A percentile compares a stretch with the other conserved stretches of the same genome.
phyloP scores from a whole-genome alignment of 2,888 invertebrate species.

The Argynnis bischoffii region DNA sequence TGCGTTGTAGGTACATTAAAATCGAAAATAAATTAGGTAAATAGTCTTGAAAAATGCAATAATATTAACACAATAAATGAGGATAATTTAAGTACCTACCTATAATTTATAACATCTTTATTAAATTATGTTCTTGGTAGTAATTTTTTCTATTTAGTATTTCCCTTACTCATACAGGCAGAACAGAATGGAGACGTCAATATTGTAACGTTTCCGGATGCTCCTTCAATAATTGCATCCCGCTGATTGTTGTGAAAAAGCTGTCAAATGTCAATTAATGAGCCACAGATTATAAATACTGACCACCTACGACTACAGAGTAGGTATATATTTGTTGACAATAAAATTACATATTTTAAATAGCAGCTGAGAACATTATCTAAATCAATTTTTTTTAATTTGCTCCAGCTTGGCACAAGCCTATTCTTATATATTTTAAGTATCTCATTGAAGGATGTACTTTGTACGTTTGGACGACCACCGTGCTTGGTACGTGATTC shows the following conservation, averaged over 20 bases:
- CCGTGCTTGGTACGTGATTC: conserved; percentile 64
- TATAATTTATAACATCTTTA: no score
- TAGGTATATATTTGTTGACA: conserved; percentile 49
- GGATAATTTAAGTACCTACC: no score
- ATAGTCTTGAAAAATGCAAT: no score
- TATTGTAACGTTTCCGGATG: conserved; percentile 64
- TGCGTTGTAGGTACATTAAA: no score
- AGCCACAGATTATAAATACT: conserved; percentile 54
- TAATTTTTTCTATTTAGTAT: not conserved
- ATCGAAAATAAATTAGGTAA: no score
- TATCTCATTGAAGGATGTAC: conserved; percentile 26
- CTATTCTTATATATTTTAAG: conserved; percentile 16
- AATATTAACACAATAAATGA: no score
- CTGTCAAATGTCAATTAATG: conserved; percentile 72
- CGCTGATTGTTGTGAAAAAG: conserved; percentile 77
- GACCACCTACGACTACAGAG: conserved; percentile 52
- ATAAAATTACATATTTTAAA: conserved; percentile 37
- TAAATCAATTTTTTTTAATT: conserved; percentile 20
- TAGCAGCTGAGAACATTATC: conserved; percentile 37
- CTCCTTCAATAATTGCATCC: conserved; percentile 59
- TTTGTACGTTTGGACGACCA: conserved; percentile 52
- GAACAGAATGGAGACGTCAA: conserved; percentile 70
- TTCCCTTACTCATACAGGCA: conserved; percentile 49
- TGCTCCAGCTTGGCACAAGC: conserved; percentile 4
- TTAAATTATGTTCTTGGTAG: not conserved